Evolutionary conservation across 1,140 invertebrate genomes (phyloP), one percentile per base, ranked within the genome.

Genomic region (Drosophila micromelanica): DNA sequence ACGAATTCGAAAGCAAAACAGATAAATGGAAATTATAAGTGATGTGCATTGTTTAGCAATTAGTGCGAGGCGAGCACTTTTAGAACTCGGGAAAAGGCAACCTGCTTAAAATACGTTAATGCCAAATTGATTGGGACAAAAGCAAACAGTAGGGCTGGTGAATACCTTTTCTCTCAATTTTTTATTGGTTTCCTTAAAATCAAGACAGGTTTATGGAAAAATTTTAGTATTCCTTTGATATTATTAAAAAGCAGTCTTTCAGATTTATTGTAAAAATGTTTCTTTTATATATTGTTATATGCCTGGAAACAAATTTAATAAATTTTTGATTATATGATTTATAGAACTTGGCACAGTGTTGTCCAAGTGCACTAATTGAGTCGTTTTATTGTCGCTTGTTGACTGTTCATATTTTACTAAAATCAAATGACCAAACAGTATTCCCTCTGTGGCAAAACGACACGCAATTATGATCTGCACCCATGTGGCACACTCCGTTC

Each of bases 21-120:
- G 57, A 38, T 62, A 74, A 70, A 74, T 70, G 67, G 27, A 63
- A 63, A 63, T 63, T 63, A 74, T 49, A 65, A 76, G 68, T 71
- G 55, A 55, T 76, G 55, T 71, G 68, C 62, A 76, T 76, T 68
- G 70, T 73, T 68, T 68, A 59, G 57, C 73, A 76, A 76, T 76
- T 76, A 76, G 70, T 68, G 27, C 30, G 42, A 52, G 37, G 62
- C 12, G 11, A 54, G 54, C 17, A 27, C 5, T 27, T 27, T 27
- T 27, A 1, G 27, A 6, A 5, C 48, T 43, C 23, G 15, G n/a
- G 17, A 2, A 1, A 17, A 17, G 23, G 8, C 15, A 60, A 40
- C 15, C 15, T 23, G 62, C 20, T 3, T 8, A 8, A 68, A 56
- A 56, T 51, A 55, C 71, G 61, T 59, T 74, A 74, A 69, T 74